A percentile compares a stretch with the other conserved stretches of the same genome.
Conservation (phyloP, 2,888 invertebrate species). For the Trissolcus japonicus region DNA sequence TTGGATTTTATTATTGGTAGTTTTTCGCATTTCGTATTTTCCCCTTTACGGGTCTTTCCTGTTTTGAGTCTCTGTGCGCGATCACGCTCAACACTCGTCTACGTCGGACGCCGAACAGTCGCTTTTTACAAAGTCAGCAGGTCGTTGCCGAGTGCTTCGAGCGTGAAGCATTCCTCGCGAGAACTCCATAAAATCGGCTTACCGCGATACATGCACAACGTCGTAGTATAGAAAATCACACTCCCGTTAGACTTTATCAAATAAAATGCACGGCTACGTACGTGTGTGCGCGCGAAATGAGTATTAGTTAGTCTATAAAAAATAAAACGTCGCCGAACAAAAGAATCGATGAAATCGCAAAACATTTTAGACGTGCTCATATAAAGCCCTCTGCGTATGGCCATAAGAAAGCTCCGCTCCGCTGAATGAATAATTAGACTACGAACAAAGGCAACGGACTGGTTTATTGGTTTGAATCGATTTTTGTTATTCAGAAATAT, state of each 20-base stretch:
- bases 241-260: slow-evolving; percentile 47
- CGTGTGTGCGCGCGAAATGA: slow-evolving; percentile 24
- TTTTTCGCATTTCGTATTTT: slow-evolving; percentile 53
- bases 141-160: slow-evolving; percentile 62
- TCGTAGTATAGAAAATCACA: slow-evolving; percentile 50
- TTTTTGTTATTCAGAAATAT: too few species aligned
- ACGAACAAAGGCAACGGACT: not conserved
- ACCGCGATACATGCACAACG: slow-evolving; percentile 60
- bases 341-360: slow-evolving; percentile 31
- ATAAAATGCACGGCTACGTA: slow-evolving; percentile 38
- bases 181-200: slow-evolving; percentile 70
- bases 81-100: slow-evolving; percentile 37
- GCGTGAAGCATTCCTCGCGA: slow-evolving; percentile 62
- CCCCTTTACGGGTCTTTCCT: slow-evolving; percentile 55
- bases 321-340: slow-evolving; percentile 36
- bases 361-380: slow-evolving; percentile 13
- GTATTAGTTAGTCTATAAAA: slow-evolving; percentile 23
- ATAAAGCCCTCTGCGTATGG: not conserved
- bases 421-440: slow-evolving; percentile 1
- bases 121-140: slow-evolving; percentile 67
- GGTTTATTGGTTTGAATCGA: too few species aligned
- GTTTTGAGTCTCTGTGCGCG: slow-evolving; percentile 51
- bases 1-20: slow-evolving; percentile 57
- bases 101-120: slow-evolving; percentile 60
- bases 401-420: not conserved